These are phyloP conservation scores for Chrysomallon squamiferum DNA, from an alignment of 1,140 invertebrate species.

Conservation along the genomic window DNA sequence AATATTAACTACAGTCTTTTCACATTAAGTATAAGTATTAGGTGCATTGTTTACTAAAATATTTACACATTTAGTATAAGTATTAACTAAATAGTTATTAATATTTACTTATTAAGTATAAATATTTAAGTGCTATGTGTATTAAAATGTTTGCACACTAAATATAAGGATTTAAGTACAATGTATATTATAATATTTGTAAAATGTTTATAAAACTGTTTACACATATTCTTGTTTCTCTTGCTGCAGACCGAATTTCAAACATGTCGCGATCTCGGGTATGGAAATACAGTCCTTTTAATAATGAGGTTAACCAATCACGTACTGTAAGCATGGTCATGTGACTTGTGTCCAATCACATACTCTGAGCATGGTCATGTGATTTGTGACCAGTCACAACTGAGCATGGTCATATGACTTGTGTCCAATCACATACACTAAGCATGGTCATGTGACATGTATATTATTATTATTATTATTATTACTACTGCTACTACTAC, in stretches of 20 bases:
- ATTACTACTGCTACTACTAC: neutral
- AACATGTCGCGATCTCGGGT: constrained; percentile 43
- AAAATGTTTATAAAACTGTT: neutral
- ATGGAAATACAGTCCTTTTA: constrained; percentile 32
- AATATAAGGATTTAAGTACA: too few species aligned
- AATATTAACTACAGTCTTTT: too few species aligned
- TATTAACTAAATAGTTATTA: too few species aligned
- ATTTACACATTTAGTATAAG: too few species aligned
- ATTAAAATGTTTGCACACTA: too few species aligned
- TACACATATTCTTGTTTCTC: neutral
- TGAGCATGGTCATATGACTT: constrained; percentile 2
- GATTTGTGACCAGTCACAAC: constrained; percentile 11
- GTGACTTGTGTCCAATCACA: constrained; percentile 14
- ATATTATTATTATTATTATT: neutral
- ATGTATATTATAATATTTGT: too few species aligned
- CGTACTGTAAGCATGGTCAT: constrained; percentile 10
- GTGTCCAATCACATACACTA: neutral
- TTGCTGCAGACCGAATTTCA: constrained; percentile 38
- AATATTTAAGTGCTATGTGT: too few species aligned
- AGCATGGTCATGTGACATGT: neutral
- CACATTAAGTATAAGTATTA: too few species aligned
- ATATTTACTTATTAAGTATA: too few species aligned
- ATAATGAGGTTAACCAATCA: constrained; percentile 21
- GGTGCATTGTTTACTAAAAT: too few species aligned
- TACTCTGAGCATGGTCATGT: constrained; percentile 8